phyloP scores from a whole-genome alignment of 2,888 invertebrate genomes.

The Penaeus monodon region DNA sequence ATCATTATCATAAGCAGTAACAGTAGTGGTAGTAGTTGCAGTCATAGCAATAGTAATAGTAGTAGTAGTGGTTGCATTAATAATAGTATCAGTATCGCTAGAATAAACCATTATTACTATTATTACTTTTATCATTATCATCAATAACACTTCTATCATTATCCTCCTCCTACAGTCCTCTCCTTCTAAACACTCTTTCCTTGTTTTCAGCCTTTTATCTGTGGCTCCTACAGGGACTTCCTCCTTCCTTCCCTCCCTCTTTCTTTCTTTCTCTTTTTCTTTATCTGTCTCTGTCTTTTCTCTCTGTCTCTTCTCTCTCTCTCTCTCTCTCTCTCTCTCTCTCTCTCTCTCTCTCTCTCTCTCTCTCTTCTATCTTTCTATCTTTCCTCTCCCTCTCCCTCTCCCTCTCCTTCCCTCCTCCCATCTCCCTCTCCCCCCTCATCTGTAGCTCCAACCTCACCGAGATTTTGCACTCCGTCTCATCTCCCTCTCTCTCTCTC shows the following conservation, averaged over 20 bases:
- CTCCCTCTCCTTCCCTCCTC: neutral
- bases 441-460: slow-evolving; percentile 87
- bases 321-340: neutral
- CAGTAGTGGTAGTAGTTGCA: too few species aligned
- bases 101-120: neutral
- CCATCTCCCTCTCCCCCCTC: slow-evolving; percentile 71
- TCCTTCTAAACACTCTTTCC: too few species aligned
- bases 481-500: slow-evolving; percentile 72
- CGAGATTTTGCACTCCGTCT: slow-evolving; percentile 88
- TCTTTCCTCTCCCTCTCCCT: neutral
- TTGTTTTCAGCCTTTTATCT: too few species aligned
- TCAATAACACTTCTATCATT: neutral
- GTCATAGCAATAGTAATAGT: neutral
- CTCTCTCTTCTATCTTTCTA: neutral
- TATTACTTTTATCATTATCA: neutral
- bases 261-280: neutral
- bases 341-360: neutral
- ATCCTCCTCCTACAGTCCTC: too few species aligned
- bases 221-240: too few species aligned
- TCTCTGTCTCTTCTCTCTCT: neutral
- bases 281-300: neutral
- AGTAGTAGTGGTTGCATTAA: neutral
- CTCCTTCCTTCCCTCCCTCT: neutral
- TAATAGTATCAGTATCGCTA: neutral
- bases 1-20: too few species aligned